Evolutionary conservation across 2,113 vertebrate species (phyloP).

Genomic region (Shinisaurus crocodilurus): DNA sequence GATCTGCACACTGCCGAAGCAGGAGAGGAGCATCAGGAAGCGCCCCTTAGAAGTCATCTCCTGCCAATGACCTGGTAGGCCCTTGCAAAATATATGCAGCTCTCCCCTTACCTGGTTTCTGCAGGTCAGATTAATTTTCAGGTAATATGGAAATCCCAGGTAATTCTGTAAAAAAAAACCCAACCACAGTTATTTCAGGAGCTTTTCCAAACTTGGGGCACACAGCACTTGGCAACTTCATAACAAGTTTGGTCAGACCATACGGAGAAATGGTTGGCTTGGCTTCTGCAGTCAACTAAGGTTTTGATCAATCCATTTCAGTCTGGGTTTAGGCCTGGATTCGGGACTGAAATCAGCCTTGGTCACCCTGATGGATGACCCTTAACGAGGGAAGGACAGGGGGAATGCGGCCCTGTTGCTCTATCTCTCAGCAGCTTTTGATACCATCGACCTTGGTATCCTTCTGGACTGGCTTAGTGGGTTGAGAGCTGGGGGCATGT

Average conservation of each 20-base stretch:
- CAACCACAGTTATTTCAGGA: neutral
- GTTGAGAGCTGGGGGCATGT: no score
- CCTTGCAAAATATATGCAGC: neutral
- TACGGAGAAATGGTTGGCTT: neutral
- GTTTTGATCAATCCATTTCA: neutral
- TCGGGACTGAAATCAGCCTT: no score
- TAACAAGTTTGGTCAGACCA: no score
- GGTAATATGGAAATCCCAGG: conserved; percentile 52
- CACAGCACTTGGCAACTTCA: no score
- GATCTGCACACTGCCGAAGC: neutral
- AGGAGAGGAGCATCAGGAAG: neutral
- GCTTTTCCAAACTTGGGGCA: neutral
- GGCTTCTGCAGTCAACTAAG: neutral
- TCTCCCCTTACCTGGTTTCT: conserved; percentile 13
- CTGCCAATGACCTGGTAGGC: neutral
- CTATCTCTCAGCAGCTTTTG: no score
- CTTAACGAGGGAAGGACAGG: no score
- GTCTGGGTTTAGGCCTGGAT: no score
- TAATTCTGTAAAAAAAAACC: conserved; percentile 26
- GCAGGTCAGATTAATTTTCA: conserved; percentile 41
- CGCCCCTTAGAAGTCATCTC: neutral
- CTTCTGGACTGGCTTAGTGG: no score
- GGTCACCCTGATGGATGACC: no score
- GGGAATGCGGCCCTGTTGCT: no score
- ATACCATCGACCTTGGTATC: no score